A percentile compares a stretch with the other conserved stretches of the same genome.
Conservation (phyloP, 2,888 invertebrate genomes). For the Halictus quadricinctus region DNA sequence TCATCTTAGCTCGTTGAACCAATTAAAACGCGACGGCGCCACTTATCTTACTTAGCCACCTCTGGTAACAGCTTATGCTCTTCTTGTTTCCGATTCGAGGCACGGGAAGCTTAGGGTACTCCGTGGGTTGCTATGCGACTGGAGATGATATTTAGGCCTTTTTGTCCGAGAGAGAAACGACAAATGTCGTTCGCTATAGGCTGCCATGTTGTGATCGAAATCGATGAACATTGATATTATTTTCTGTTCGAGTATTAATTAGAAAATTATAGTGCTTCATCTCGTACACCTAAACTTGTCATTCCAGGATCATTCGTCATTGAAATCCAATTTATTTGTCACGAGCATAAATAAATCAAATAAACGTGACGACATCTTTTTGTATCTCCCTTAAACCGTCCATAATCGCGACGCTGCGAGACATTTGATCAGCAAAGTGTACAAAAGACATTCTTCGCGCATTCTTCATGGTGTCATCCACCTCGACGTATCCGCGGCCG, state of each 20-base stretch:
- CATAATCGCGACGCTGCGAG: background rate
- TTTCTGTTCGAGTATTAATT: no score
- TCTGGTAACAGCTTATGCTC: background rate
- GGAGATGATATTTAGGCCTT: background rate
- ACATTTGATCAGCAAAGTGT: background rate
- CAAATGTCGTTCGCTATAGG: no score
- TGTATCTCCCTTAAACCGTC: background rate
- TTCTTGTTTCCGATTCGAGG: background rate
- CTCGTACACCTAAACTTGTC: background rate
- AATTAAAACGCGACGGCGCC: background rate
- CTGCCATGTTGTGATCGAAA: background rate
- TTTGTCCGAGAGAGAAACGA: background rate
- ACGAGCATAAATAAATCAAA: background rate
- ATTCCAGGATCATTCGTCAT: background rate
- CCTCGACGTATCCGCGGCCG: constrained; percentile 5
- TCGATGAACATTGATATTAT: background rate
- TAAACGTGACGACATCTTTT: background rate
- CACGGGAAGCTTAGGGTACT: background rate
- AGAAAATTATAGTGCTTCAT: no score
- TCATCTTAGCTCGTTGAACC: background rate
- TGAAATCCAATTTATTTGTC: background rate
- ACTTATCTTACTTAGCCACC: background rate
- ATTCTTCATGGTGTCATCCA: background rate
- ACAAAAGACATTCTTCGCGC: background rate
- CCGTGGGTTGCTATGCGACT: background rate